A percentile compares a stretch with the other conserved stretches of the same genome.
Evolutionary conservation across 2,888 invertebrate species (phyloP).

Genomic region (Polydrusus pterygomalis): DNA sequence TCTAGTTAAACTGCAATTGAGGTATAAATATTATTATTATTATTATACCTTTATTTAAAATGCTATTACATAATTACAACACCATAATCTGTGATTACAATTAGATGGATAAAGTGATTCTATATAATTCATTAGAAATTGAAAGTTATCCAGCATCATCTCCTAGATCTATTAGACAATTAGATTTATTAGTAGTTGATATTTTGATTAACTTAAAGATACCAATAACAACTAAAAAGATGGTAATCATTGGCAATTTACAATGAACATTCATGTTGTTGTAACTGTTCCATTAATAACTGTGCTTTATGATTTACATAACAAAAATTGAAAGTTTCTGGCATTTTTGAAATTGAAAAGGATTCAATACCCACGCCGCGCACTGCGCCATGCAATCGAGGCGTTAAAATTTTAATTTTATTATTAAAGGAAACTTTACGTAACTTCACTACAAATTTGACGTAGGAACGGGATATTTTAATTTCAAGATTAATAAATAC

Average conservation of each 20-base stretch:
- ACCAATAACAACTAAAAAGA: neutral
- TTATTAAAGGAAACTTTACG: neutral
- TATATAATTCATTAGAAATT: constrained; percentile 7
- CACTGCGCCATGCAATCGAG: neutral
- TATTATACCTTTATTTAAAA: no score
- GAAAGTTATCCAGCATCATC: neutral
- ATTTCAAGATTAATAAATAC: no score
- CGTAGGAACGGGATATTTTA: neutral
- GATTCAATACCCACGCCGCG: neutral
- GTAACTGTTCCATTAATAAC: constrained; percentile 7
- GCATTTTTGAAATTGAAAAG: constrained; percentile 11
- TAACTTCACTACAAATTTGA: neutral
- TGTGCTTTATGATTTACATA: constrained; percentile 37
- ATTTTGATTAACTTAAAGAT: neutral
- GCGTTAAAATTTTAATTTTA: constrained; percentile 1
- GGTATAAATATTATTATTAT: no score
- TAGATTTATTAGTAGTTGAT: constrained; percentile 11
- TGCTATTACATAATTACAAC: no score
- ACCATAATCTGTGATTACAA: no score
- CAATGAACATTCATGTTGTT: neutral
- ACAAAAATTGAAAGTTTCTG: constrained; percentile 29
- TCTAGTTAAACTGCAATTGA: no score
- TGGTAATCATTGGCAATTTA: constrained; percentile 3
- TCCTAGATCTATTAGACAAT: neutral
- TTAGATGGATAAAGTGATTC: neutral